Evolutionary conservation across 2,888 invertebrate genomes (phyloP), one percentile per base, ranked within the genome.

Genomic region (Erebia aethiops): DNA sequence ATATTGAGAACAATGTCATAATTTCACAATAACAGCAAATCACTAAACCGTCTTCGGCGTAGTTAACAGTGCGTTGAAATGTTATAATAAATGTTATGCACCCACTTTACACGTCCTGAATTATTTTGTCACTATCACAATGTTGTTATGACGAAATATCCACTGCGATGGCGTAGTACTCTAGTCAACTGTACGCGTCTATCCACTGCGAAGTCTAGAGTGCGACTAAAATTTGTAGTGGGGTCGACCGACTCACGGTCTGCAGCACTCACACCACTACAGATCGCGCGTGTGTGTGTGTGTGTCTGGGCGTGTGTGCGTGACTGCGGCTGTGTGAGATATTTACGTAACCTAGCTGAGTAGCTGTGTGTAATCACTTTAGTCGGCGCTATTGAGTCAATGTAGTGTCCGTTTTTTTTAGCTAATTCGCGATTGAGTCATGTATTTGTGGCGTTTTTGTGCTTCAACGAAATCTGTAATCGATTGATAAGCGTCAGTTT

Each of bases 131-230:
- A 91, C 91, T 89, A 87, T 89, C 91, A 92, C 92, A 91, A 89
- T 88, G 82, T 86, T 89, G 84, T 89, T 90, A 90, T 91, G 91
- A 90, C 91, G 93, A 92, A 91, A 92, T 90, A 89, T 89, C 86
- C 89, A 90, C 85, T 85, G 82, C 83, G 84, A 83, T 87, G 84
- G 80, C 83, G 85, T 86, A 79, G 81, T 80, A 83, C 83, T 87
- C 83, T 82, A 82, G 80, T 79, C 75, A 80, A 79, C 85, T 83
- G 85, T 81, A 82, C 84, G 84, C 87, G 92, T 88, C 88, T 87
- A 81, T 79, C 80, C 87, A 77, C 81, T 76, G 76, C 80, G 81
- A 82, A 80, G 87, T 85, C 87, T 87, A 83, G 89, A 89, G 90
- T 82, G 85, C 84, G 91, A 93, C 92, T 92, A 84, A 91, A 86